These are phyloP conservation scores for Turnix velox DNA, from an alignment of 2,113 vertebrate genomes.

Conservation along the genomic window DNA sequence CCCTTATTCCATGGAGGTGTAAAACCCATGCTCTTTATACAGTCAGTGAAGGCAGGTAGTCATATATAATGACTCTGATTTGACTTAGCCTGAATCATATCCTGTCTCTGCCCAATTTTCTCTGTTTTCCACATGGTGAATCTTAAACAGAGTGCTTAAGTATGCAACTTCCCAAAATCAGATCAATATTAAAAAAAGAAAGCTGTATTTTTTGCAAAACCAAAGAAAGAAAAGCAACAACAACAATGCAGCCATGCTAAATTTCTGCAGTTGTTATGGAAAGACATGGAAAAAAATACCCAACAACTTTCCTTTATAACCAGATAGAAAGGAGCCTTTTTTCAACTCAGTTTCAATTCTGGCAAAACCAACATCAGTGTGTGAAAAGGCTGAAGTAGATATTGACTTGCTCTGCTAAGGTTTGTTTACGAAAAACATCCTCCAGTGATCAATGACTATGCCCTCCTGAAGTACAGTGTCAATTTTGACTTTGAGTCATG, in stretches of 20 bases:
- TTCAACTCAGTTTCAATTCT: background rate
- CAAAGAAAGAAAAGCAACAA: background rate
- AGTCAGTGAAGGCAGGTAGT: background rate
- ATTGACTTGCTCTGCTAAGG: conserved; percentile 15
- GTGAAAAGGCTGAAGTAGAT: conserved; percentile 11
- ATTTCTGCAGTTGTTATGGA: background rate
- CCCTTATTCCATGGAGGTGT: background rate
- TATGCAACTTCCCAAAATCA: background rate
- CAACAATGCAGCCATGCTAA: accelerated
- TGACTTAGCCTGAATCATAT: background rate
- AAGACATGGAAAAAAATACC: background rate
- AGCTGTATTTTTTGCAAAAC: background rate
- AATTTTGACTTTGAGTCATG: conserved; percentile 36
- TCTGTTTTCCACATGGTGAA: background rate
- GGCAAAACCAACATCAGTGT: background rate
- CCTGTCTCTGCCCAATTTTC: background rate
- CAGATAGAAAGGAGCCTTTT: background rate
- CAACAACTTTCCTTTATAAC: background rate
- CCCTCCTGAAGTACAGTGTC: background rate
- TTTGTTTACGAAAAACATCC: conserved; percentile 23
- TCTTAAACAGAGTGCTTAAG: background rate
- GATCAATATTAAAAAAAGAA: background rate
- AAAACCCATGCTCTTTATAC: background rate
- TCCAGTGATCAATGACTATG: conserved; percentile 28
- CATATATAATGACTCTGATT: background rate